These are phyloP conservation scores for Oxyteleia sp. DNA, from an alignment of 2,888 invertebrate genomes.

Conservation along the genomic window DNA sequence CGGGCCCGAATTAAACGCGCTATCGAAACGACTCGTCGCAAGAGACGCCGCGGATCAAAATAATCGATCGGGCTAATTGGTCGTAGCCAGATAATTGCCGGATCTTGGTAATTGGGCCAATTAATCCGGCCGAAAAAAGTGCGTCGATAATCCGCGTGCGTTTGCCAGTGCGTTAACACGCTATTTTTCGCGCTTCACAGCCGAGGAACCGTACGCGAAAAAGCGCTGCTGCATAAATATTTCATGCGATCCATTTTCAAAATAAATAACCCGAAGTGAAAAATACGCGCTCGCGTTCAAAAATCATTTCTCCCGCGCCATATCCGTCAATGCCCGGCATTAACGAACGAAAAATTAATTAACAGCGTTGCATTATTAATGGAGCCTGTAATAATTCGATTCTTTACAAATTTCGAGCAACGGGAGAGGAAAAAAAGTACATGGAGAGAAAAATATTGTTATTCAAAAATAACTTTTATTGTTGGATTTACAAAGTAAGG, in stretches of 20 bases:
- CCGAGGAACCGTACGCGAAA: slow-evolving; percentile 36
- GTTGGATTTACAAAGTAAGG: too few relatives aligned
- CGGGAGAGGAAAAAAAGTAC: too few relatives aligned
- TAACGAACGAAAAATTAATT: slow-evolving; percentile 58
- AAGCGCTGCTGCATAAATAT: slow-evolving; percentile 48
- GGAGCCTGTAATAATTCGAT: slow-evolving; percentile 42
- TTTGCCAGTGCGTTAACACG: slow-evolving; percentile 36
- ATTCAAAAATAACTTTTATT: too few relatives aligned
- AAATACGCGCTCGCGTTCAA: too few relatives aligned
- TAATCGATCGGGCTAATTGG: slow-evolving; percentile 86
- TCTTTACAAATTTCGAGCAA: slow-evolving; percentile 17
- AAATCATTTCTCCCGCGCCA: slow-evolving; percentile 18
- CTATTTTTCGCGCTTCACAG: slow-evolving; percentile 46
- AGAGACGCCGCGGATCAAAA: slow-evolving; percentile 73
- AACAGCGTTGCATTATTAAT: slow-evolving; percentile 43
- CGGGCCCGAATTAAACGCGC: slow-evolving; percentile 27
- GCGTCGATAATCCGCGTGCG: slow-evolving; percentile 74
- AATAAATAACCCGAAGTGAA: slow-evolving; percentile 54
- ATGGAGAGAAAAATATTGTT: too few relatives aligned
- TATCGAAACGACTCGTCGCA: slow-evolving; percentile 34
- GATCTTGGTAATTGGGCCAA: slow-evolving; percentile 86
- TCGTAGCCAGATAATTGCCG: slow-evolving; percentile 85
- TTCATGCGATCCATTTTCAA: slow-evolving; percentile 52
- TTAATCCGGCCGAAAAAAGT: slow-evolving; percentile 86
- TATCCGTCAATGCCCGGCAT: slow-evolving; percentile 29